A percentile compares a stretch with the other conserved stretches of the same genome.
Evolutionary conservation across 2,797 vertebrate species (phyloP).

Genomic region (Microctenopoma stevenorrisi): DNA sequence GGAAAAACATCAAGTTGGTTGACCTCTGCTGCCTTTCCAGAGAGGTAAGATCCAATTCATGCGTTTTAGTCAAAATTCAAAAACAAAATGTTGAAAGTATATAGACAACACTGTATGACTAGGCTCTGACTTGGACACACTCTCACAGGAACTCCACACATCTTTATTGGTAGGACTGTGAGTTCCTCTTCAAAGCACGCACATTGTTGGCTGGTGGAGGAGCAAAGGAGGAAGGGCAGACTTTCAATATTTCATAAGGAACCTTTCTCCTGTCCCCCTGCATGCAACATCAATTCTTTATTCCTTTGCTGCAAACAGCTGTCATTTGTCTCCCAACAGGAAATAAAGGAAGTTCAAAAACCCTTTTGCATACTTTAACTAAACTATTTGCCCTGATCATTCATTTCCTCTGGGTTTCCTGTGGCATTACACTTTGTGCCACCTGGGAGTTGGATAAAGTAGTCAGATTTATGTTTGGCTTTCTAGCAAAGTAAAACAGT

Average conservation of each 20-base stretch:
- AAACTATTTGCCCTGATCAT: conserved; percentile 65
- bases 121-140: conserved; percentile 26
- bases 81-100: conserved; percentile 18
- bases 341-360: conserved; percentile 67
- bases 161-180: conserved; percentile 49
- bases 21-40: conserved; percentile 31
- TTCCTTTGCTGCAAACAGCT: conserved; percentile 73
- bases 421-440: conserved; percentile 13
- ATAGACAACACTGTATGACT: conserved; percentile 21
- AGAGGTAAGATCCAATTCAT: conserved; percentile 27
- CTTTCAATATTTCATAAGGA: conserved; percentile 82
- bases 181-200: conserved; percentile 57
- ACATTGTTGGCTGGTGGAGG: conserved; percentile 62
- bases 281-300: conserved; percentile 80
- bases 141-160: conserved; percentile 59
- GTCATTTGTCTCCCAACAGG: conserved; percentile 62
- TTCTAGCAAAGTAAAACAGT: conserved; percentile 8
- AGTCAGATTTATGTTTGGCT: conserved; percentile 42
- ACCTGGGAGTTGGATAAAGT: conserved; percentile 34
- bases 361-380: conserved; percentile 59
- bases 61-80: conserved; percentile 11
- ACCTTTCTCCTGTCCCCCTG: conserved; percentile 74
- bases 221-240: conserved; percentile 63
- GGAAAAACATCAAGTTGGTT: conserved; percentile 20
- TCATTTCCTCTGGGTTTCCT: conserved; percentile 53